Evolutionary conservation across 2,113 vertebrate species (phyloP).

Genomic region (Junco hyemalis): DNA sequence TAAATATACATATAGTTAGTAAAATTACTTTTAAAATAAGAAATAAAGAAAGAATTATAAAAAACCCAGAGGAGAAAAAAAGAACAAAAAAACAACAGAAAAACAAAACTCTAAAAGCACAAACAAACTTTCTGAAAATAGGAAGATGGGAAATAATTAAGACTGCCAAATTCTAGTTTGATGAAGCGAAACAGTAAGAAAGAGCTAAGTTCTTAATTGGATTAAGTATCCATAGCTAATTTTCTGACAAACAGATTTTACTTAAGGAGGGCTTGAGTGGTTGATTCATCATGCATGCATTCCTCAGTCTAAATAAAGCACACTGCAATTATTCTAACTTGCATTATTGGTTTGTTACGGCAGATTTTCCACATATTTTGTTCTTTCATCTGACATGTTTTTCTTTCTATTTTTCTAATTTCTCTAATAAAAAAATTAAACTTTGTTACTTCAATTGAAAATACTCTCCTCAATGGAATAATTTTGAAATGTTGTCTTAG

Average conservation of each 20-base stretch:
- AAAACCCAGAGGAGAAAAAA: not conserved
- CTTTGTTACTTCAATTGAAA: not conserved
- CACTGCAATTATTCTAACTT: not conserved
- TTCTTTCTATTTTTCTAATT: not conserved
- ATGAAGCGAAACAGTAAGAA: not conserved
- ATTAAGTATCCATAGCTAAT: not conserved
- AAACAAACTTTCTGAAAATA: not conserved
- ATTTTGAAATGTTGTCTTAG: not conserved
- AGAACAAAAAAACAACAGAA: not conserved
- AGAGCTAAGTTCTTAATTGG: not conserved
- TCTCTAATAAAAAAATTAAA: not conserved
- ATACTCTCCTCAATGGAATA: not conserved
- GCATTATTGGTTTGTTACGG: not conserved
- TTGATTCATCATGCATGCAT: not conserved
- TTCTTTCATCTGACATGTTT: not conserved
- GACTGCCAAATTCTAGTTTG: not conserved
- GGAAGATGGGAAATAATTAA: not conserved
- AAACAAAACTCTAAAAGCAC: not conserved
- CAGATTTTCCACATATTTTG: not conserved
- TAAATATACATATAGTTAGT: not conserved
- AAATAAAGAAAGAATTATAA: not conserved
- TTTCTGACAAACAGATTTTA: not conserved
- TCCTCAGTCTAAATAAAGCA: not conserved
- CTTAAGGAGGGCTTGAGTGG: not conserved
- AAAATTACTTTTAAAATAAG: not conserved